These are phyloP conservation scores for Onthophagus sagittarius DNA, from an alignment of 2,888 invertebrate genomes.

Conservation along the genomic window DNA sequence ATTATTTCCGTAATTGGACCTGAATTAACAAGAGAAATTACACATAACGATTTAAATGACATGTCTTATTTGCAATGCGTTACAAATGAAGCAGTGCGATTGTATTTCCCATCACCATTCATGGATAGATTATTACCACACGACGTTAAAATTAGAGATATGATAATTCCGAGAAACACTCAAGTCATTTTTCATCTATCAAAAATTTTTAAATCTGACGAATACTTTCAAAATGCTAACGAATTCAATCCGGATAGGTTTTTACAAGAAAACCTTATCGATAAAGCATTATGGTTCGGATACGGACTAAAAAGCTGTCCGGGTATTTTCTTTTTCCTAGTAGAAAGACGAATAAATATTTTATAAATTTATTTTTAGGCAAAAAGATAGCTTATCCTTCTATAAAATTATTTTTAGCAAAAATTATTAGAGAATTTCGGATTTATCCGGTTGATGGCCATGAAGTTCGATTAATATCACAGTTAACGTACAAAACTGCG, in stretches of 20 bases:
- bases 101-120: too few relatives aligned
- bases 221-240: neutral
- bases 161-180: neutral
- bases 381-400: neutral
- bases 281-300: neutral
- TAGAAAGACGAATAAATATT: too few relatives aligned
- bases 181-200: neutral
- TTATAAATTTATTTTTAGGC: neutral
- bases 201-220: neutral
- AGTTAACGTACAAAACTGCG: neutral
- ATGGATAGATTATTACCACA: too few relatives aligned
- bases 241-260: neutral
- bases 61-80: too few relatives aligned
- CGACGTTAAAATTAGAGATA: too few relatives aligned
- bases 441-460: neutral
- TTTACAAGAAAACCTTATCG: neutral
- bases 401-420: neutral
- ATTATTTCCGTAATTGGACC: too few relatives aligned
- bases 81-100: too few relatives aligned
- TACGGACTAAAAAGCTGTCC: too few relatives aligned
- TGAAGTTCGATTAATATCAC: neutral
- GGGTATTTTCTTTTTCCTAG: too few relatives aligned
- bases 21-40: too few relatives aligned
- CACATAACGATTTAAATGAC: too few relatives aligned
- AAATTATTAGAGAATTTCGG: neutral